Evolutionary conservation across 2,113 vertebrate genomes (phyloP).

Genomic region (Petaurus breviceps): DNA sequence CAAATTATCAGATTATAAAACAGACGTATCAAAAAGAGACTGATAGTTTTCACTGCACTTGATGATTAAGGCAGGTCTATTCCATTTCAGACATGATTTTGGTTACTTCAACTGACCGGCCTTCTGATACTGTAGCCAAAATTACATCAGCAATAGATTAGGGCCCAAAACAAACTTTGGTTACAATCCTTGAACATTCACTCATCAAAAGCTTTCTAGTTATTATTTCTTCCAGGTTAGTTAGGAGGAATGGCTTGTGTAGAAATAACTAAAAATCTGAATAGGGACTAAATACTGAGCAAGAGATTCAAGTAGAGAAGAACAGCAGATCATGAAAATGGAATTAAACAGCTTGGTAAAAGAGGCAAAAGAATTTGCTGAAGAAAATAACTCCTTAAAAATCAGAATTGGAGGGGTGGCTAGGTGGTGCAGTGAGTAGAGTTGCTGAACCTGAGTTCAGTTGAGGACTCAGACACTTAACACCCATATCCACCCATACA

Average conservation of each 20-base stretch:
- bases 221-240: constrained; percentile 42
- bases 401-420: not conserved
- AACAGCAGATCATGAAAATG: constrained; percentile 53
- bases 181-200: constrained; percentile 76
- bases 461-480: too few species aligned
- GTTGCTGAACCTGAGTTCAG: too few species aligned
- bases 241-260: constrained; percentile 22
- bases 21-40: not conserved
- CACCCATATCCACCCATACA: too few species aligned
- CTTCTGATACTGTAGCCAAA: constrained; percentile 69
- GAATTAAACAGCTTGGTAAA: not conserved
- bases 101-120: constrained; percentile 77
- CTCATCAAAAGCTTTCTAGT: constrained; percentile 71
- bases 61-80: constrained; percentile 49
- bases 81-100: constrained; percentile 72
- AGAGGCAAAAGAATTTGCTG: not conserved
- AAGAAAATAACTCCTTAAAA: not conserved
- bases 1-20: not conserved
- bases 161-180: constrained; percentile 76
- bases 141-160: constrained; percentile 70
- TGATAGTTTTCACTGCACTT: constrained; percentile 27
- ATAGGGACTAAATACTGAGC: constrained; percentile 38
- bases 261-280: constrained; percentile 60
- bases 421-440: too few species aligned
- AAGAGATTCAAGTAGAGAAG: constrained; percentile 50